These are phyloP conservation scores for Oncorhynchus nerka DNA, from an alignment of 2,113 vertebrate genomes.

Conservation along the genomic window DNA sequence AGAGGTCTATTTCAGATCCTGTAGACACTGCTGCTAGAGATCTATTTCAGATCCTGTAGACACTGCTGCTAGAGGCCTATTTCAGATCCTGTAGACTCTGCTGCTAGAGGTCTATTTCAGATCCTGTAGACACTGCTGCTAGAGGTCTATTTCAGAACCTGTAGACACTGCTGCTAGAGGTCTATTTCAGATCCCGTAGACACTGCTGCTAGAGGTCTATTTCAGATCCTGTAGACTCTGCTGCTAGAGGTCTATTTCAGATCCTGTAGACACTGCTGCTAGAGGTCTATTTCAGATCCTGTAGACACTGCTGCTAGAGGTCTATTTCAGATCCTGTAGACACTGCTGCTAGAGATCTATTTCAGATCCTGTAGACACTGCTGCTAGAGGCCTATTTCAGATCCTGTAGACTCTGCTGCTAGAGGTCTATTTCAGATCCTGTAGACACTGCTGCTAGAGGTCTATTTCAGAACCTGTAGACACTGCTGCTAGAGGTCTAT, in stretches of 20 bases:
- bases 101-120: neutral
- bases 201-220: too few relatives aligned
- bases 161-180: neutral
- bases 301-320: neutral
- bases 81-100: neutral
- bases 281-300: neutral
- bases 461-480: neutral
- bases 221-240: neutral
- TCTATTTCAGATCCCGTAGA: too few relatives aligned
- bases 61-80: too few relatives aligned
- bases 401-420: too few relatives aligned
- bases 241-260: neutral
- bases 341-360: too few relatives aligned
- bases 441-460: neutral
- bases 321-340: neutral
- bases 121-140: neutral
- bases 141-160: neutral
- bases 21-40: neutral
- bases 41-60: neutral
- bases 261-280: neutral
- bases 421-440: neutral
- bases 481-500: too few relatives aligned
- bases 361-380: neutral
- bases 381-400: too few relatives aligned
- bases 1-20: neutral